Conservation (phyloP, 2,113 vertebrate genomes). For the Fregetta grallaria region DNA sequence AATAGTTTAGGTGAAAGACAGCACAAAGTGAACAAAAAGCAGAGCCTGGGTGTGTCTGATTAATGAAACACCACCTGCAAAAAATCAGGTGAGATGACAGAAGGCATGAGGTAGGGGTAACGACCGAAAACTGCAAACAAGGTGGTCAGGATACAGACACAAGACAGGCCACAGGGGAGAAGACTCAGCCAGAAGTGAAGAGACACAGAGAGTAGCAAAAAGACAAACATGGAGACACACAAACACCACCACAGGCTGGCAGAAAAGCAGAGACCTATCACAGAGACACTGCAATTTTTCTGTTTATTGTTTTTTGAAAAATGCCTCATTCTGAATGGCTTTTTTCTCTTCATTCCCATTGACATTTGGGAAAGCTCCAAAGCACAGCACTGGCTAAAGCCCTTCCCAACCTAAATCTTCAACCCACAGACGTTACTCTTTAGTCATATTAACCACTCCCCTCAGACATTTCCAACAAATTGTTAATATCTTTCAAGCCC, state of each 20-base stretch:
- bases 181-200: not conserved
- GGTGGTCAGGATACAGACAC: not conserved
- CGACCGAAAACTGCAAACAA: not conserved
- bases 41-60: not conserved
- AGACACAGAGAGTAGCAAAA: not conserved
- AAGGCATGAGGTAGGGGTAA: not conserved
- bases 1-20: not conserved
- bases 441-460: constrained; percentile 24
- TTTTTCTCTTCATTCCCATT: not conserved
- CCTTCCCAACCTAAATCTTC: constrained; percentile 14
- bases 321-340: not conserved
- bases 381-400: not conserved
- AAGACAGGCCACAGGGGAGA: not conserved
- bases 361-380: constrained; percentile 31
- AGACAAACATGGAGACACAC: not conserved
- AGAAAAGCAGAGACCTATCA: not conserved
- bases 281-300: not conserved
- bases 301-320: constrained; percentile 20
- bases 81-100: not conserved
- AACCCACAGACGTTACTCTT: not conserved
- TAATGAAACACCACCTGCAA: not conserved
- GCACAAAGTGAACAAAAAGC: not conserved
- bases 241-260: not conserved
- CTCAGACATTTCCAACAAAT: constrained; percentile 58
- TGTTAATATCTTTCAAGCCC: constrained; percentile 52